Evolutionary conservation across 2,797 vertebrate genomes (phyloP).

Genomic region (Loriculus beryllinus): DNA sequence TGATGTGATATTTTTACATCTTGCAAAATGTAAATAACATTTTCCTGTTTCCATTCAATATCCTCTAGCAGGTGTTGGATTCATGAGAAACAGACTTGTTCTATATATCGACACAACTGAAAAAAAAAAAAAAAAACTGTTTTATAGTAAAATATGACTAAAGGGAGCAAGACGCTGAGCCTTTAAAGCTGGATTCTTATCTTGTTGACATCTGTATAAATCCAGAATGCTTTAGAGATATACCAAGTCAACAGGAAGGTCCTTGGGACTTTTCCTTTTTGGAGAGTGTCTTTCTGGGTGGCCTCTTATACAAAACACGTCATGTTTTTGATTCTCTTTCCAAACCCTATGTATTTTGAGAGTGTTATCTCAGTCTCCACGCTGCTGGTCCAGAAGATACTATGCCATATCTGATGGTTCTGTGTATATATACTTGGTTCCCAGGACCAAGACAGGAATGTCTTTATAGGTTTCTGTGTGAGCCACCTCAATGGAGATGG

Average conservation of each 20-base stretch:
- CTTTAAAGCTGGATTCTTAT: background rate
- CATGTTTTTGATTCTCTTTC: background rate
- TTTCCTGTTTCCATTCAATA: background rate
- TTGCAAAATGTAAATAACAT: background rate
- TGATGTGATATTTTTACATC: background rate
- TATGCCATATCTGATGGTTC: background rate
- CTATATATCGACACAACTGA: background rate
- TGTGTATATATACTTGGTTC: background rate
- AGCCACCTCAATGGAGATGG: background rate
- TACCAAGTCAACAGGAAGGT: background rate
- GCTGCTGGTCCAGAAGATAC: background rate
- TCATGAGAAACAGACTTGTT: background rate
- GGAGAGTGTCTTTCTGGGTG: background rate
- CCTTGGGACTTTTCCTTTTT: background rate
- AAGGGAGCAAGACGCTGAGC: background rate
- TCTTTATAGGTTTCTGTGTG: background rate
- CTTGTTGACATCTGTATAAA: background rate
- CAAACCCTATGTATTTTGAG: background rate
- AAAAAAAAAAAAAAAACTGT: background rate
- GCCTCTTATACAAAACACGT: background rate
- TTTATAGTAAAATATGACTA: background rate
- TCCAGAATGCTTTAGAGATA: background rate
- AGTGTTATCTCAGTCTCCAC: background rate
- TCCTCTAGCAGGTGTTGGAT: background rate
- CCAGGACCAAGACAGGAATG: background rate